Percentiles rank a stretch among this genome's conserved stretches.
Evolutionary conservation across 2,797 vertebrate genomes (phyloP).

Genomic region (Alectoris magna): DNA sequence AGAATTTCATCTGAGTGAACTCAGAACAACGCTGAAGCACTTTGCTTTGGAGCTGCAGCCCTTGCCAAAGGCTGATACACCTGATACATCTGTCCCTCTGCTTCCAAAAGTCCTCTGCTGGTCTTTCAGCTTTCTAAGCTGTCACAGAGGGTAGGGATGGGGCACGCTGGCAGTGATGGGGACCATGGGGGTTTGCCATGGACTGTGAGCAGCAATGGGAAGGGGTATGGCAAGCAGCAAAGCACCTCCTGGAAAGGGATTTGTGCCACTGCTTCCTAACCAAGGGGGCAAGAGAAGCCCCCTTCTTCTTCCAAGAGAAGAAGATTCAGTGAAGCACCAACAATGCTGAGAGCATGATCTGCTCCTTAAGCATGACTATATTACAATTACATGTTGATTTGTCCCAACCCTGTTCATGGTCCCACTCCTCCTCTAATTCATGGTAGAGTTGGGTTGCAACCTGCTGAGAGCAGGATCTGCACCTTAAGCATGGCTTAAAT

Average conservation of each 20-base stretch:
- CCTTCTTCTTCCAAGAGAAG: no score
- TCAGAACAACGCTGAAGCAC: neutral
- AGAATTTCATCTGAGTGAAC: neutral
- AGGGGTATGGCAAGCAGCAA: neutral
- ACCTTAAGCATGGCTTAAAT: neutral
- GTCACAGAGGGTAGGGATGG: neutral
- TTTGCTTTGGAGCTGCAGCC: neutral
- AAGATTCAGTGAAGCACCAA: neutral
- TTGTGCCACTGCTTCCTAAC: neutral
- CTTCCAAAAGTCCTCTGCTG: neutral
- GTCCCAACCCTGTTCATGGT: slow-evolving; percentile 12
- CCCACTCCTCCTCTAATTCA: slow-evolving; percentile 55
- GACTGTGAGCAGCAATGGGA: neutral
- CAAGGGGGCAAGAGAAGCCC: neutral
- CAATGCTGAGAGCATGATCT: neutral
- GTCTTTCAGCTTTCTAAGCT: neutral
- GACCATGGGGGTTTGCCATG: accelerated
- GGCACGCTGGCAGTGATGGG: accelerated
- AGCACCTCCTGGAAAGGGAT: neutral
- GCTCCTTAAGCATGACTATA: neutral
- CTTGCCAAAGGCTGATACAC: neutral
- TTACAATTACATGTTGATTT: slow-evolving; percentile 15
- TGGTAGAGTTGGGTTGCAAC: slow-evolving; percentile 29
- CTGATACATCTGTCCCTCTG: neutral
- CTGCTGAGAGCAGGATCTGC: neutral